Conservation (phyloP, 1,140 invertebrate species). For the Harpegnathos saltator region DNA sequence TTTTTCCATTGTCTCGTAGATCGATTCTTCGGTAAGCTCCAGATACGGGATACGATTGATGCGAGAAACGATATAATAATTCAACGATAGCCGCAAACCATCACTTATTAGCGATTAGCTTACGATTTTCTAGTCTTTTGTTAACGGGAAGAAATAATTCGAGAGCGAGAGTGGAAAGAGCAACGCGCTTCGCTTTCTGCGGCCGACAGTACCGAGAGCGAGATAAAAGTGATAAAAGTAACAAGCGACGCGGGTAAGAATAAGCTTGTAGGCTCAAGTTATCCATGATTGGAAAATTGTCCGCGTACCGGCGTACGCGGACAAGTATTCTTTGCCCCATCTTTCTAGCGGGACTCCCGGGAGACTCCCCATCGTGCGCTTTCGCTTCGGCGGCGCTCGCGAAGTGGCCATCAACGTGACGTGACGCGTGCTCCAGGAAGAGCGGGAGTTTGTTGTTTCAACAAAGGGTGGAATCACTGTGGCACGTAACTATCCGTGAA, state of each 20-base stretch:
- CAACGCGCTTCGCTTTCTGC: not conserved
- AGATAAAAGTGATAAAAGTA: not conserved
- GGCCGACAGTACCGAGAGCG: not conserved
- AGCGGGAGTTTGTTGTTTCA: slow-evolving; percentile 46
- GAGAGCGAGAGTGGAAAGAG: too few relatives aligned
- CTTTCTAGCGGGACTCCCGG: not conserved
- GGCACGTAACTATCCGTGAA: slow-evolving; percentile 40
- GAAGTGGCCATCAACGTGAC: slow-evolving; percentile 38
- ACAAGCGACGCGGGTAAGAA: not conserved
- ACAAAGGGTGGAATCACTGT: slow-evolving; percentile 38
- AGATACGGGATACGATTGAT: slow-evolving; percentile 6
- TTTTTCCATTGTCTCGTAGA: slow-evolving; percentile 37
- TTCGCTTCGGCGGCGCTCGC: slow-evolving; percentile 18
- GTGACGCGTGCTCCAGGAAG: slow-evolving; percentile 24
- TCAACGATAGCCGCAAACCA: not conserved
- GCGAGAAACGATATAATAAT: not conserved
- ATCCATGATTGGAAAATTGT: slow-evolving; percentile 11
- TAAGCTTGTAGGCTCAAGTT: not conserved
- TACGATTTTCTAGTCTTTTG: not conserved
- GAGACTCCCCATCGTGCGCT: slow-evolving; percentile 15
- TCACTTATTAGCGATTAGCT: not conserved
- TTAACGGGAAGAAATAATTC: not conserved
- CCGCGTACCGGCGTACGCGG: too few relatives aligned
- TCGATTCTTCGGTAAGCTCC: slow-evolving; percentile 24
- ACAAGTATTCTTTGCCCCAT: not conserved